phyloP scores from a whole-genome alignment of 2,113 vertebrate species.

The Shinisaurus crocodilurus region DNA sequence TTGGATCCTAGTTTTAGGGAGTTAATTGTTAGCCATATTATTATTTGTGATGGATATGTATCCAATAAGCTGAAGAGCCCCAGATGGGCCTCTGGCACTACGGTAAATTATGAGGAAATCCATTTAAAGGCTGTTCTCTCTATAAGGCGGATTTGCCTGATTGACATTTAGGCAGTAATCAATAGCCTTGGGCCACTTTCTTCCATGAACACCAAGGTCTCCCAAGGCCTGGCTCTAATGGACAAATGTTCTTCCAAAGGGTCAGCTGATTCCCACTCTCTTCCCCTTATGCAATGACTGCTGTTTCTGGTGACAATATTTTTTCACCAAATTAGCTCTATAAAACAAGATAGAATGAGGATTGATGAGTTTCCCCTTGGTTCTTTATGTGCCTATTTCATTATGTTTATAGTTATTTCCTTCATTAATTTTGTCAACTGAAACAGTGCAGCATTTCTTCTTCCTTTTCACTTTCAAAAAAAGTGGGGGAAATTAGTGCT shows the following conservation, averaged over 20 bases:
- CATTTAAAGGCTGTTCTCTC: conserved; percentile 28
- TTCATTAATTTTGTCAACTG: not conserved
- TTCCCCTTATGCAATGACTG: not conserved
- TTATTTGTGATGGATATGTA: not conserved
- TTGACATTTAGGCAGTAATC: conserved; percentile 30
- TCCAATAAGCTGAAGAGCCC: conserved; percentile 17
- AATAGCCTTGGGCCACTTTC: conserved; percentile 32
- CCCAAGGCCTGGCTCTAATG: not conserved
- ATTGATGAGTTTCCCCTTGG: not conserved
- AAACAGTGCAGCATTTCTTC: not conserved
- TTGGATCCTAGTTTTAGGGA: not conserved
- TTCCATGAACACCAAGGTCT: conserved; percentile 16
- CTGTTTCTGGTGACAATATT: not conserved
- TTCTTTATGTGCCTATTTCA: not conserved
- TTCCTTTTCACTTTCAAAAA: not conserved
- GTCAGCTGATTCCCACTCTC: not conserved
- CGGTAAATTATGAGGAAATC: conserved; percentile 62
- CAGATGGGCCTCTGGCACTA: conserved; percentile 65
- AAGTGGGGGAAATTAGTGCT: not conserved
- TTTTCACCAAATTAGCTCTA: not conserved
- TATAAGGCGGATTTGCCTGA: conserved; percentile 42
- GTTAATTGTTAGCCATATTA: not conserved
- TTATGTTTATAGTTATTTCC: not conserved
- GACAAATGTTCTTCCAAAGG: not conserved
- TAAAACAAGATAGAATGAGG: not conserved